Conservation (phyloP, 2,888 invertebrate species). For the Trissolcus brochymenae region DNA sequence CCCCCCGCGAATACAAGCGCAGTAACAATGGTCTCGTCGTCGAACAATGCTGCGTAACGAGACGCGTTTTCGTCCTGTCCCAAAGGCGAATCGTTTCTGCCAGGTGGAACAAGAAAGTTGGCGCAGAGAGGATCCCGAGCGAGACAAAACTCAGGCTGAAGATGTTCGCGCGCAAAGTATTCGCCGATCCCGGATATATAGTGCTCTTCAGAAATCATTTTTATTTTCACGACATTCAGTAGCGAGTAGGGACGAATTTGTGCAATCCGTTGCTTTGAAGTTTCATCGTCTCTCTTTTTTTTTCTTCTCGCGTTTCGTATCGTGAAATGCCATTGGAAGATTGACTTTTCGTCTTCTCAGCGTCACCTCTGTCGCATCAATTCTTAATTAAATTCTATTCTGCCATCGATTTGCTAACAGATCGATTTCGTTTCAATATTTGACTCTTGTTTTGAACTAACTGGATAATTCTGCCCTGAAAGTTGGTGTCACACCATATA, state of each 20-base stretch:
- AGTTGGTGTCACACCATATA: too few relatives aligned
- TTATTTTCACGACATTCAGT: too few relatives aligned
- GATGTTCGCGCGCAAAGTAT: too few relatives aligned
- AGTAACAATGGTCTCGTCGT: conserved; percentile 63
- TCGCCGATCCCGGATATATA: neutral
- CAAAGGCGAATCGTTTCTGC: conserved; percentile 53
- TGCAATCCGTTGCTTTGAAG: neutral
- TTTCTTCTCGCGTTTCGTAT: conserved; percentile 63
- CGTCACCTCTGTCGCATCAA: conserved; percentile 42
- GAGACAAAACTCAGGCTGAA: neutral
- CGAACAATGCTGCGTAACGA: conserved; percentile 71
- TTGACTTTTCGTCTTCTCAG: conserved; percentile 30
- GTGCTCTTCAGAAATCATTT: neutral
- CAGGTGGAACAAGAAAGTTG: conserved; percentile 49
- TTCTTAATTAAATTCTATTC: too few relatives aligned
- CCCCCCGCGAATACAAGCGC: conserved; percentile 56
- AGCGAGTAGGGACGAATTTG: too few relatives aligned
- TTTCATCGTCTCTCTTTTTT: conserved; percentile 52
- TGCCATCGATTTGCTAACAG: too few relatives aligned
- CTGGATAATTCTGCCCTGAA: too few relatives aligned
- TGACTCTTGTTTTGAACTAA: too few relatives aligned
- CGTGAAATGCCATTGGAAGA: conserved; percentile 55
- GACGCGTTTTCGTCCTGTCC: conserved; percentile 59
- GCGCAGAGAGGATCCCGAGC: conserved; percentile 53
- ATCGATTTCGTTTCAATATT: too few relatives aligned